Evolutionary conservation across 2,797 vertebrate species (phyloP), one percentile per base, ranked within the genome.

Genomic region (Propithecus deckenii): DNA sequence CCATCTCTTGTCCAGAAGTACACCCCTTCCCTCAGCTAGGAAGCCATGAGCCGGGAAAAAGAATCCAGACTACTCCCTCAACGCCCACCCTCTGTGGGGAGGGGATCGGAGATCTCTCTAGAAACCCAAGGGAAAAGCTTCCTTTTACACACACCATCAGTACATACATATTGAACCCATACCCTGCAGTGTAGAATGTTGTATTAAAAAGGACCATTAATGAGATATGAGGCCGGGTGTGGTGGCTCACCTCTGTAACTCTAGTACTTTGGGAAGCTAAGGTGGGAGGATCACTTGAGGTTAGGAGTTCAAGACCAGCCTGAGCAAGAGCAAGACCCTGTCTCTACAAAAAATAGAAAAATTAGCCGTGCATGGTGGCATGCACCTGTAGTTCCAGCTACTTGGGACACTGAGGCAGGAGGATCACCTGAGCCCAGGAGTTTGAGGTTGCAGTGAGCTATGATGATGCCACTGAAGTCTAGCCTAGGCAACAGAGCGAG

Each of bases 21-120:
- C 0, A 14, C 4, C 8, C 5, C 14, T 65, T 35, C n/a, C 25
- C n/a, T 61, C 2, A 0, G 6, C 50, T 14, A 20, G 59, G 14
- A 67, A 25, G 28, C 43, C 57, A 3, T 28, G 13, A 14, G 10
- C n/a, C 35, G 7, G 12, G 18, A 72, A 17, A 81, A 83, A 25
- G 10, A 63, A 57, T 13, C 30, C 30, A 86, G 69, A 35, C 14
- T 23, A n/a, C 5, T 81, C 13, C 32, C 32, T 76, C 32, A 57
- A 65, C 1, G 35, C 46, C 14, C 17, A 28, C 22, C 32, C 22
- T 32, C 55, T 5, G 4, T 46, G 9, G 32, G n/a, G 10, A 20
- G 63, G 32, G 20, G 12, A 28, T 15, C 67, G 61, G 48, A n/a
- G 38, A 28, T 5, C 43, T 61, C 57, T 46, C 79, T 57, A 41